These are phyloP conservation scores for Istiophorus platypterus DNA, from an alignment of 2,113 vertebrate species.

Conservation along the genomic window DNA sequence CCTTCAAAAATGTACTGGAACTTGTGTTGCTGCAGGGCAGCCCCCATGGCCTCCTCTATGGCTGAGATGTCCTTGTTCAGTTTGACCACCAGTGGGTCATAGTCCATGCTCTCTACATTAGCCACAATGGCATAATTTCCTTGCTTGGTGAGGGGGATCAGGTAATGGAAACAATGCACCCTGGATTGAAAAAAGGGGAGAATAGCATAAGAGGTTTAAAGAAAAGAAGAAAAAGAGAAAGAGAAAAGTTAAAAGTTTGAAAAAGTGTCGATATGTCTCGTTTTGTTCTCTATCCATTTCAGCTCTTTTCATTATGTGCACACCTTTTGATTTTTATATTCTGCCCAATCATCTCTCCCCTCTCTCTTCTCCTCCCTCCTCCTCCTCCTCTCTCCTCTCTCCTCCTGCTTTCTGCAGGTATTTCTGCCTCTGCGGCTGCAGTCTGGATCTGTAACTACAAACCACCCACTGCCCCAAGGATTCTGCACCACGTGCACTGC, in stretches of 20 bases:
- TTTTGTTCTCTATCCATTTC: not conserved
- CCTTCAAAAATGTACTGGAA: slow-evolving; percentile 99
- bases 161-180: slow-evolving; percentile 98
- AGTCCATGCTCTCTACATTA: slow-evolving; percentile 99
- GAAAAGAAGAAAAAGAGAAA: slow-evolving; percentile 11
- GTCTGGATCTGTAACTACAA: too few species aligned
- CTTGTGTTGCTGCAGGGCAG: slow-evolving; percentile 97
- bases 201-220: too few species aligned
- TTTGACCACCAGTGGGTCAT: slow-evolving; percentile 95
- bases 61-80: slow-evolving; percentile 99
- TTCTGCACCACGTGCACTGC: too few species aligned
- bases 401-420: not conserved
- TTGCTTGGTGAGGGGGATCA: slow-evolving; percentile 96
- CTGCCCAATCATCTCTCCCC: too few species aligned
- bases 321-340: not conserved
- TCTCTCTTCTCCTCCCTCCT: too few species aligned
- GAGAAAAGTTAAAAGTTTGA: not conserved
- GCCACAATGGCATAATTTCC: slow-evolving; percentile 98
- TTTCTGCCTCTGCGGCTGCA: too few species aligned
- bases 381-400: not conserved
- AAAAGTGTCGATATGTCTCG: not conserved
- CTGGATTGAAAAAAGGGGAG: slow-evolving; percentile 75
- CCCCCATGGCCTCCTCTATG: slow-evolving; percentile 95
- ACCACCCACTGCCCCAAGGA: too few species aligned
- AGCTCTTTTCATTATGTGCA: not conserved